Conservation (phyloP, 2,888 invertebrate genomes). For the Tetragonula carbonaria region DNA sequence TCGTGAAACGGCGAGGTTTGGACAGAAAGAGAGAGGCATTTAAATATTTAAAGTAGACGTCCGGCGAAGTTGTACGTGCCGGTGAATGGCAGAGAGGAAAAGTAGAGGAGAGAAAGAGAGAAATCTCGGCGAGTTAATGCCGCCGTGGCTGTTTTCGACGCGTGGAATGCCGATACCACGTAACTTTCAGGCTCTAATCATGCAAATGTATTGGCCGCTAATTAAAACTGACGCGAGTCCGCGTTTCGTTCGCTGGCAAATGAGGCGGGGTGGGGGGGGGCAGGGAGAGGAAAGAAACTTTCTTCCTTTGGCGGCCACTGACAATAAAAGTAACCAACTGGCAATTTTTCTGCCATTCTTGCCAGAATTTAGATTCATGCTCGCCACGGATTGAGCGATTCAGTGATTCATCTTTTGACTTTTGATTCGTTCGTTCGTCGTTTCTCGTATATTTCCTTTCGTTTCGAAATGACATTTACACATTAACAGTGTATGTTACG, state of each 20-base stretch:
- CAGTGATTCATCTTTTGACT: too few relatives aligned
- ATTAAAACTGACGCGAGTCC: conserved; percentile 65
- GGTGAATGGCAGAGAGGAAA: conserved; percentile 28
- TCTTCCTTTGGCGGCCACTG: neutral
- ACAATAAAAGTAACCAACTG: too few relatives aligned
- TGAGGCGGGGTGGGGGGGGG: neutral
- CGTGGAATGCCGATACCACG: conserved; percentile 66
- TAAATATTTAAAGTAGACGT: conserved; percentile 64
- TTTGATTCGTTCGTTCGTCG: too few relatives aligned
- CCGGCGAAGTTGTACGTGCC: conserved; percentile 50
- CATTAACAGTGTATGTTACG: too few relatives aligned
- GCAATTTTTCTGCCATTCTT: too few relatives aligned
- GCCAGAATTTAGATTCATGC: too few relatives aligned
- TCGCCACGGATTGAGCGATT: too few relatives aligned
- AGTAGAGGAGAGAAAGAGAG: conserved; percentile 21
- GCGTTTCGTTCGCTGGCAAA: conserved; percentile 40
- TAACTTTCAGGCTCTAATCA: conserved; percentile 68
- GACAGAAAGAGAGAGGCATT: conserved; percentile 38
- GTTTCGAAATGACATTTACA: too few relatives aligned
- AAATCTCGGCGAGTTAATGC: conserved; percentile 62
- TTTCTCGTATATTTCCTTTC: too few relatives aligned
- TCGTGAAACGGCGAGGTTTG: neutral
- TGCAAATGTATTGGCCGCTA: conserved; percentile 72
- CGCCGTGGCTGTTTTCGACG: conserved; percentile 62
- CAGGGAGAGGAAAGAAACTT: neutral